Base-by-base conservation (phyloP, 2,888 invertebrate species). In the Sceliomorpha sp. region DNA sequence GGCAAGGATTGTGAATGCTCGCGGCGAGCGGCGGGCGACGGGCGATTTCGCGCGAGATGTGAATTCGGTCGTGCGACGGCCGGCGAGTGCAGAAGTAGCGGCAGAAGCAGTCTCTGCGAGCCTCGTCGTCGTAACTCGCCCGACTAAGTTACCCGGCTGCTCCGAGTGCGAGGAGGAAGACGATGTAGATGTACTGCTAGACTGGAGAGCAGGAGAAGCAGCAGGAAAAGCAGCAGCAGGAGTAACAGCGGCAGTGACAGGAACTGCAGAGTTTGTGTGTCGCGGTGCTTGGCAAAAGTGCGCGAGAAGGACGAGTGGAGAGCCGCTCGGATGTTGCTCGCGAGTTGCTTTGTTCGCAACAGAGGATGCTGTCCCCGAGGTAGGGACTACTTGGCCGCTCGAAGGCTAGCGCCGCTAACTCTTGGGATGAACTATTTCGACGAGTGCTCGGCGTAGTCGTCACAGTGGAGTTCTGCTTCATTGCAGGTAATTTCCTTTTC, bases 401-500 rank as follows among this genome's bases (percentile, higher is more conserved):
- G 37, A 53, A 60, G 34, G 59, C 58, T 71, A n/a, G n/a, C n/a
- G n/a, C n/a, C n/a, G 45, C 34, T 36, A 26, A 32, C 48, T 24
- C 40, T 55, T 59, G 67, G 63, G 63, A 71, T 71, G 71, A 63
- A 67, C 77, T 77, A 59, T 71, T 74, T 75, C 39, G 47, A 72
- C 77, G 75, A 68, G 60, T 78, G 78, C 79, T 80, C 63, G 74
- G 78, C 75, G 76, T 81, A 84, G 81, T 84, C 84, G 79, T 80
- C 86, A 86, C 85, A 85, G 86, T 86, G 86, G 86, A 86, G 86
- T 86, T 86, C 83, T 86, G 86, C 80, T 81, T 86, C 79, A 84
- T 86, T 75, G 82, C 86, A 81, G 86, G 86, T 86, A 73, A 84
- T 75, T n/a, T n/a, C n/a, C n/a, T n/a, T n/a, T n/a, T n/a, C n/a